Evolutionary conservation across 2,113 vertebrate genomes (phyloP).

Genomic region (Nibea albiflora): DNA sequence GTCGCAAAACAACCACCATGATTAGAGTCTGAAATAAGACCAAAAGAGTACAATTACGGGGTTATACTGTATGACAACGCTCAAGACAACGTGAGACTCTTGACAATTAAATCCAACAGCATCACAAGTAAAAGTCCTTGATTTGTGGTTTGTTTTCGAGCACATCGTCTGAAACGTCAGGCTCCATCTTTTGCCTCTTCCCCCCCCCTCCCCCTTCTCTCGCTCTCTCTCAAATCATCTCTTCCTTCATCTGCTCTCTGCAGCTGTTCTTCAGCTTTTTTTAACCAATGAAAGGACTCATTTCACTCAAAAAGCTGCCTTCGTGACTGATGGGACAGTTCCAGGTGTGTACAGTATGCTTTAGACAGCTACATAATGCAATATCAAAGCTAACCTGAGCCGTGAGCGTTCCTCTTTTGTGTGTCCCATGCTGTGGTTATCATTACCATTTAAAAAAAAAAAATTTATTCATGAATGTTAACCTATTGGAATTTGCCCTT

Average conservation of each 20-base stretch:
- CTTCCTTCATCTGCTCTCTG: conserved; percentile 34
- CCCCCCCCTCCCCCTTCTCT: background rate
- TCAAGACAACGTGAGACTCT: conserved; percentile 68
- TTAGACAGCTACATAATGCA: conserved; percentile 43
- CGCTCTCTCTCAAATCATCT: conserved; percentile 9
- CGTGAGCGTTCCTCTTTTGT: conserved; percentile 38
- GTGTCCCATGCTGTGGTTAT: conserved; percentile 50
- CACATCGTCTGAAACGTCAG: conserved; percentile 42
- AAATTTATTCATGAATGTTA: conserved; percentile 35
- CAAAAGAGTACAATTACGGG: conserved; percentile 56
- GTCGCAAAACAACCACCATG: conserved; percentile 65
- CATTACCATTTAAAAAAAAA: background rate
- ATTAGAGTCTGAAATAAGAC: conserved; percentile 65
- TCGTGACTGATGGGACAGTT: conserved; percentile 54
- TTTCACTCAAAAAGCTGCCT: conserved; percentile 56
- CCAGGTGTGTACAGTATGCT: conserved; percentile 50
- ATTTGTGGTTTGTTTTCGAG: conserved; percentile 57
- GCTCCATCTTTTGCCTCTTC: conserved; percentile 7
- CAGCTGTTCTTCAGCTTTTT: conserved; percentile 74
- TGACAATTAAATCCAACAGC: conserved; percentile 55
- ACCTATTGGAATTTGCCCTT: conserved; percentile 56
- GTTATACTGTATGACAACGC: conserved; percentile 59
- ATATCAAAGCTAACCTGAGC: conserved; percentile 58
- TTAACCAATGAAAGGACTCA: conserved; percentile 64
- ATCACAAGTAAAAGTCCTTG: conserved; percentile 52